Percentiles rank a stretch among this genome's conserved stretches.
Evolutionary conservation across 2,888 invertebrate species (phyloP).

Genomic region (Tipula confusa): DNA sequence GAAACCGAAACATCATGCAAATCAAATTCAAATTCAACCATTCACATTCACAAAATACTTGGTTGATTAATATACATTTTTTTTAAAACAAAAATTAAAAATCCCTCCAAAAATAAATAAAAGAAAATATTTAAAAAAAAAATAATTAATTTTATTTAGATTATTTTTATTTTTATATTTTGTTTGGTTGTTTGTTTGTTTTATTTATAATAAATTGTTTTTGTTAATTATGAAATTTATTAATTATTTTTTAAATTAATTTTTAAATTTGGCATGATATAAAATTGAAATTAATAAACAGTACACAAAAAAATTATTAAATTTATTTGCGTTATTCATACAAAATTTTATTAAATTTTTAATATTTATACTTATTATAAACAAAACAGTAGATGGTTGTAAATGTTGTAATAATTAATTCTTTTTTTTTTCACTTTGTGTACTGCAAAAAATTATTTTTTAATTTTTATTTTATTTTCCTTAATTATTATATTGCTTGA

Average conservation of each 20-base stretch:
- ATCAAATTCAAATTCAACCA: neutral
- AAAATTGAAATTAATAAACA: neutral
- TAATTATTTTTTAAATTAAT: neutral
- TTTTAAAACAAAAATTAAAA: neutral
- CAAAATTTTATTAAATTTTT: neutral
- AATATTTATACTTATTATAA: conserved; percentile 21
- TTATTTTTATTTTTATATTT: neutral
- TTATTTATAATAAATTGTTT: neutral
- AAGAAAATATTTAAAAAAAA: neutral
- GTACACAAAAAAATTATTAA: conserved; percentile 26
- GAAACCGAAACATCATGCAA: neutral
- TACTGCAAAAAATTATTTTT: conserved; percentile 13
- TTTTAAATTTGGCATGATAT: conserved; percentile 27
- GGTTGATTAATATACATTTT: neutral
- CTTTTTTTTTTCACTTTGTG: neutral
- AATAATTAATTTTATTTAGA: neutral
- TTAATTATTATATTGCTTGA: neutral
- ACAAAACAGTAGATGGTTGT: conserved; percentile 20
- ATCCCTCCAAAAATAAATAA: neutral
- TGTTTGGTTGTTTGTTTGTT: conserved; percentile 16
- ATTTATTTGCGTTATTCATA: conserved; percentile 16
- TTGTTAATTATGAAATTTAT: neutral
- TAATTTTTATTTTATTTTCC: neutral
- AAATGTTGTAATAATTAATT: conserved; percentile 25
- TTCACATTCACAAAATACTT: neutral